Percentiles rank a stretch among this genome's conserved stretches.
Conservation (phyloP, 2,797 vertebrate genomes). For the Falco novaeseelandiae region DNA sequence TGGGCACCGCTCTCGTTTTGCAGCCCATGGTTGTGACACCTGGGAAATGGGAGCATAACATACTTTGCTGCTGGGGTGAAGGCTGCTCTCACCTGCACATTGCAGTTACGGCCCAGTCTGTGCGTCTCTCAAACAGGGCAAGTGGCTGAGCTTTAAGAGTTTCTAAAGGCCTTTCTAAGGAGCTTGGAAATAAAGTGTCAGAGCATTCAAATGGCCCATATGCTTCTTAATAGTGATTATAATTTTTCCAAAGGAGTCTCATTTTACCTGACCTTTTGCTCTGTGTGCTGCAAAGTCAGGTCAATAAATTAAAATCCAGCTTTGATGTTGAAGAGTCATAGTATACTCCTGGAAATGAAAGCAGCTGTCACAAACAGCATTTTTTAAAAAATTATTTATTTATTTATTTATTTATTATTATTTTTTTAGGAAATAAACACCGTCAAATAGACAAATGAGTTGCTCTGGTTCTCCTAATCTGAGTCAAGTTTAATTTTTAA, state of each 20-base stretch:
- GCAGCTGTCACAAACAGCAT: neutral
- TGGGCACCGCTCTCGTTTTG: neutral
- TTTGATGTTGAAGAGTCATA: constrained; percentile 11
- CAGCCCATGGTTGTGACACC: neutral
- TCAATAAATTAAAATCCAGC: constrained; percentile 23
- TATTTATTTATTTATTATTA: neutral
- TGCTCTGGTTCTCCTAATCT: neutral
- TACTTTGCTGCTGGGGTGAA: neutral
- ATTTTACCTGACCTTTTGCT: constrained; percentile 44
- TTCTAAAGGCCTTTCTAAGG: neutral
- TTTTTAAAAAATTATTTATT: too few species aligned
- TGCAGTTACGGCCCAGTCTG: neutral
- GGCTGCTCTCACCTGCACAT: neutral
- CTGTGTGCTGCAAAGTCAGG: neutral
- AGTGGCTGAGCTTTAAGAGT: neutral
- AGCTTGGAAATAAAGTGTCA: neutral
- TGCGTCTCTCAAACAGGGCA: neutral
- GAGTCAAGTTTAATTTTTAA: constrained; percentile 17
- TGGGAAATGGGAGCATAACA: neutral
- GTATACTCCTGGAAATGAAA: constrained; percentile 11
- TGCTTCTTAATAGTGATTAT: neutral
- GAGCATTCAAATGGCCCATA: neutral
- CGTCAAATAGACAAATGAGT: neutral
- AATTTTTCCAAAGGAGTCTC: constrained; percentile 3
- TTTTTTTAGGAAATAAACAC: neutral